Conservation (phyloP, 1,140 invertebrate genomes). For the Atopsyche davidsoni region DNA sequence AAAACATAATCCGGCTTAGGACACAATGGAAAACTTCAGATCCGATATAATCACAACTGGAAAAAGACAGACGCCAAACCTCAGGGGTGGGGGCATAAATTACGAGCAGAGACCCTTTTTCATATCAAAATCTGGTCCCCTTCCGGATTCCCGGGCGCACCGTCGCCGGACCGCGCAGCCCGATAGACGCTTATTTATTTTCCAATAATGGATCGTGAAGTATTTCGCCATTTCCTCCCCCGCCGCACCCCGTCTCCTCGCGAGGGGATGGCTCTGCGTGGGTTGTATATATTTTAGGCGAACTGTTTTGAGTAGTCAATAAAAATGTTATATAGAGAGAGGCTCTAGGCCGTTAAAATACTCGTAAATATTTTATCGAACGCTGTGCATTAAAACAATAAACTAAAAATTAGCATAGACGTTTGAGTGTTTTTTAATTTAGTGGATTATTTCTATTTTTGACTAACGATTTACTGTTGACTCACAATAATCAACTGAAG, state of each 20-base stretch:
- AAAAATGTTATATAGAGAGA: no score
- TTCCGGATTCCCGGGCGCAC: slow-evolving; percentile 16
- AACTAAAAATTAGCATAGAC: no score
- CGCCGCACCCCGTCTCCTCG: not conserved
- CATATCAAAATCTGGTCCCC: slow-evolving; percentile 25
- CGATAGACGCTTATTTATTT: slow-evolving; percentile 27
- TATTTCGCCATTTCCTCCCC: slow-evolving; percentile 1
- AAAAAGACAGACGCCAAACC: not conserved
- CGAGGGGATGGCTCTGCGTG: no score
- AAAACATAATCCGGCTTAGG: not conserved
- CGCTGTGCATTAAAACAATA: no score
- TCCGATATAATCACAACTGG: slow-evolving; percentile 3
- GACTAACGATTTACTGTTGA: no score
- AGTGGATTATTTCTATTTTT: no score
- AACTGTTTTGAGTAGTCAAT: no score
- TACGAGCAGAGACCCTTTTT: slow-evolving; percentile 23
- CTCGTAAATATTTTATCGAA: no score
- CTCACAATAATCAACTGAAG: no score
- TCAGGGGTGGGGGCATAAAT: slow-evolving; percentile 18
- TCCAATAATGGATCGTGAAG: slow-evolving; percentile 26
- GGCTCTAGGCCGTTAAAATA: no score
- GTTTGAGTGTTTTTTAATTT: no score
- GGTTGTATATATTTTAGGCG: no score
- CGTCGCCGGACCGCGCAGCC: slow-evolving; percentile 10
- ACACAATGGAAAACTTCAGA: slow-evolving; percentile 7